phyloP scores from a whole-genome alignment of 1,140 invertebrate species.

The Galleria mellonella region DNA sequence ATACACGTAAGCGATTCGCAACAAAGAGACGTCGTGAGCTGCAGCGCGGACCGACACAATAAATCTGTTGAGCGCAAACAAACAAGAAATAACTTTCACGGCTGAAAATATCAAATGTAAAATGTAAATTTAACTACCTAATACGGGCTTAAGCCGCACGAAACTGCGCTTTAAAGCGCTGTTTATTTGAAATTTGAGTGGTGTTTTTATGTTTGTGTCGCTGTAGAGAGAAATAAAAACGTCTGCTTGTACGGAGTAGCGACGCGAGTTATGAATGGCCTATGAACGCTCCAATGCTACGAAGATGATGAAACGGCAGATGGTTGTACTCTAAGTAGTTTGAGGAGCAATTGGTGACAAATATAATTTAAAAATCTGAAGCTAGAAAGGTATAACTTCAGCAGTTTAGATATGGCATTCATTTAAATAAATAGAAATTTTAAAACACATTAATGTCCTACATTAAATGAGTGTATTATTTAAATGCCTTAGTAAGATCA shows the following conservation, averaged over 20 bases:
- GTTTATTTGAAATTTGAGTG: constrained; percentile 63
- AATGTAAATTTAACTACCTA: constrained; percentile 72
- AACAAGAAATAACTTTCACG: constrained; percentile 55
- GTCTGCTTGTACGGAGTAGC: constrained; percentile 39
- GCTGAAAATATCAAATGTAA: constrained; percentile 61
- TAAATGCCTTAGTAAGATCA: too few relatives aligned
- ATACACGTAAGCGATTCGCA: constrained; percentile 49
- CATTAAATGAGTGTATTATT: too few relatives aligned
- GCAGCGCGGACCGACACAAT: constrained; percentile 33
- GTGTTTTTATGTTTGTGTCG: constrained; percentile 62
- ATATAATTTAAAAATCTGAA: too few relatives aligned
- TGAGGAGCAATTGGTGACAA: too few relatives aligned
- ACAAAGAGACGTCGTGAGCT: constrained; percentile 40
- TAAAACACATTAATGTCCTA: too few relatives aligned
- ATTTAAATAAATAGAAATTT: too few relatives aligned
- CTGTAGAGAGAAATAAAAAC: constrained; percentile 58
- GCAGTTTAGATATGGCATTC: too few relatives aligned
- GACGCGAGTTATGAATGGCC: constrained; percentile 54
- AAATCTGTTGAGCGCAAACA: constrained; percentile 42
- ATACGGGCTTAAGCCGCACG: constrained; percentile 45
- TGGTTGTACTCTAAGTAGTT: too few relatives aligned
- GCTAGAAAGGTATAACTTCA: too few relatives aligned
- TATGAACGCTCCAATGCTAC: constrained; percentile 35
- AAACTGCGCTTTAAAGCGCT: constrained; percentile 54
- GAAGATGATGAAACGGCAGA: constrained; percentile 18